Evolutionary conservation across 2,113 vertebrate genomes (phyloP).

Genomic region (Gopherus evgoodei): DNA sequence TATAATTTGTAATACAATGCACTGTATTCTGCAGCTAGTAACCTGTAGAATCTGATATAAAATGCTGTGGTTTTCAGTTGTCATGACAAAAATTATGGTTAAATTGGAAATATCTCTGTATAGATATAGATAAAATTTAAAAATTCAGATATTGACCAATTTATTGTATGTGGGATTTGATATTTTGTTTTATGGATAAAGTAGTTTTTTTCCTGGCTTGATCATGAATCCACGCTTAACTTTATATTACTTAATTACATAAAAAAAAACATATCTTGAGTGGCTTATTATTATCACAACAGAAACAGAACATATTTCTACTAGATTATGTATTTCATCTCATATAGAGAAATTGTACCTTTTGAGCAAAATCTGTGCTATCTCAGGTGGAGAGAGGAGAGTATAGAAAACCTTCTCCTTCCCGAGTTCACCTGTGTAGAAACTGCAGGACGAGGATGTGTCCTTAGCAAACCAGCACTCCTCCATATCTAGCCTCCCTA

Average conservation of each 20-base stretch:
- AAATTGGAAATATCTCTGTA: neutral
- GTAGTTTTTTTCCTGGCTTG: neutral
- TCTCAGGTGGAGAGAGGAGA: no score
- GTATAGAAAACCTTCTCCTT: neutral
- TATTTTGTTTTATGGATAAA: neutral
- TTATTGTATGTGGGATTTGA: neutral
- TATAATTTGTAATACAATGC: neutral
- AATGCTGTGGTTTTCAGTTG: neutral
- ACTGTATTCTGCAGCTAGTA: neutral
- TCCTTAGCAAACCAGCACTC: neutral
- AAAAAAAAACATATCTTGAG: neutral
- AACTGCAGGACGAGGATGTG: neutral
- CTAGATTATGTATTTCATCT: neutral
- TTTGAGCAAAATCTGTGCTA: neutral
- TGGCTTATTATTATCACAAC: neutral
- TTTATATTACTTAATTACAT: neutral
- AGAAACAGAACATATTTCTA: neutral
- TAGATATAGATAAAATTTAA: neutral
- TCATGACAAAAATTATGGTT: neutral
- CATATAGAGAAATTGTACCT: neutral
- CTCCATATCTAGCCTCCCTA: accelerated
- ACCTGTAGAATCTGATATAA: neutral
- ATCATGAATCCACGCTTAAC: neutral
- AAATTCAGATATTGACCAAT: neutral
- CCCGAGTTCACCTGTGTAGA: neutral